Base-by-base conservation (phyloP, 2,113 vertebrate genomes). In the Smithornis capensis region DNA sequence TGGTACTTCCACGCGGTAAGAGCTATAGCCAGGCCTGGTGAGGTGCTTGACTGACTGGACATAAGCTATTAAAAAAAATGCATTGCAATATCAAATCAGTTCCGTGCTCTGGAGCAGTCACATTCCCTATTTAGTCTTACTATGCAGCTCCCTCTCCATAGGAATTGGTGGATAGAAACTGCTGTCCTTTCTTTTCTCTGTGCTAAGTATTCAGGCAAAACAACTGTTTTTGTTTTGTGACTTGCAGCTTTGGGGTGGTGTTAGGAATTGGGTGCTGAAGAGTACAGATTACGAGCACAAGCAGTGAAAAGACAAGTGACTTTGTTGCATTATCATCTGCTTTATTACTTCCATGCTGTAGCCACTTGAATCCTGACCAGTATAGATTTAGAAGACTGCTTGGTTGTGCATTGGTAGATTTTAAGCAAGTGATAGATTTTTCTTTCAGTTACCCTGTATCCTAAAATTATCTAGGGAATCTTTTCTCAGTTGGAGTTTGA, bases 1-100 rank as follows among this genome's bases (percentile, higher is more conserved):
- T 31, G 99, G 99, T 62, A 99, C 99, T 45, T 99, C 99, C 60
- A 99, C 99, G 57, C 98, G 99, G 99, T 99, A 98, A 98, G 98
- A 91, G n/a, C 60, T 44, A 1, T 19, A 33, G 52, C 19, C 63
- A 78, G 52, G 27, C 62, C 45, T 59, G 37, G 47, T 42, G 40
- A 70, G 64, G 68, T 87, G 49, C 49, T 40, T 76, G 29, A 17
- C 42, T 76, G 29, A 17, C 42, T 82, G 56, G n/a, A 35, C 37
- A 50, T 31, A 31, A 25, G 12, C 11, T 19, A 7, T 4, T 21
- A 28, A 87, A 28, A 87, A 57, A 67, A 75, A 5, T 12, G 2
- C 44, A 10, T 37, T 56, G 28, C 81, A 57, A 0, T 62, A 28
- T 44, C 19, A 27, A 21, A 45, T 25, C 37, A 21, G 37, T 53